A percentile compares a stretch with the other conserved stretches of the same genome.
phyloP scores from a whole-genome alignment of 2,797 vertebrate species.

The Lepilemur ruficaudatus region DNA sequence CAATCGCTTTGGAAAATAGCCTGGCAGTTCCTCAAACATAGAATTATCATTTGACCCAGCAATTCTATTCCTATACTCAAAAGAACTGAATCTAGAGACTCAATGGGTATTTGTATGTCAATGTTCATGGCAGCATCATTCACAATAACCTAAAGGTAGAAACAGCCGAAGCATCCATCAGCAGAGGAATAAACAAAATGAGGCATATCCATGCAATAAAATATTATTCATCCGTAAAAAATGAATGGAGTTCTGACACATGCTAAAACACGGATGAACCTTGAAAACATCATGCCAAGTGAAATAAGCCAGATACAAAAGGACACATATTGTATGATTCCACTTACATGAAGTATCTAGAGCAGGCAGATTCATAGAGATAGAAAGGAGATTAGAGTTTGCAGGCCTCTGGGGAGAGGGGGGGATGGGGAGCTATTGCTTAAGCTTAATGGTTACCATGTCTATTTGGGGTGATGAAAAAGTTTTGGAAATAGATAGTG shows the following conservation, averaged over 20 bases:
- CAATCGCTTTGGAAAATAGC: neutral
- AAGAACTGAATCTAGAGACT: neutral
- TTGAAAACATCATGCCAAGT: neutral
- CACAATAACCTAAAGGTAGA: neutral
- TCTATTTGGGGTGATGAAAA: neutral
- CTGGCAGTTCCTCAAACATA: neutral
- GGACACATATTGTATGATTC: neutral
- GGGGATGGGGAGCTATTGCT: neutral
- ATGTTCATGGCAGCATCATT: neutral
- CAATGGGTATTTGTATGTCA: neutral
- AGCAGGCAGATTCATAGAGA: neutral
- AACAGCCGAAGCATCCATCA: neutral
- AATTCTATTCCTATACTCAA: neutral
- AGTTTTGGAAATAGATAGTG: neutral
- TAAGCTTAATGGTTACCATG: neutral
- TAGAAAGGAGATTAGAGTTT: neutral
- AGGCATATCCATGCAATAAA: neutral
- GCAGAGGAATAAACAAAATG: neutral
- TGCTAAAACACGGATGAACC: neutral
- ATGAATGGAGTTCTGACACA: neutral
- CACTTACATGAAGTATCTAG: neutral
- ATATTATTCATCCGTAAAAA: neutral
- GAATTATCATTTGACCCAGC: neutral
- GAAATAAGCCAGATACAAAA: neutral
- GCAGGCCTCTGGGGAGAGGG: rapidly evolving